phyloP scores from a whole-genome alignment of 1,140 invertebrate genomes.

The Aethina tumida region DNA sequence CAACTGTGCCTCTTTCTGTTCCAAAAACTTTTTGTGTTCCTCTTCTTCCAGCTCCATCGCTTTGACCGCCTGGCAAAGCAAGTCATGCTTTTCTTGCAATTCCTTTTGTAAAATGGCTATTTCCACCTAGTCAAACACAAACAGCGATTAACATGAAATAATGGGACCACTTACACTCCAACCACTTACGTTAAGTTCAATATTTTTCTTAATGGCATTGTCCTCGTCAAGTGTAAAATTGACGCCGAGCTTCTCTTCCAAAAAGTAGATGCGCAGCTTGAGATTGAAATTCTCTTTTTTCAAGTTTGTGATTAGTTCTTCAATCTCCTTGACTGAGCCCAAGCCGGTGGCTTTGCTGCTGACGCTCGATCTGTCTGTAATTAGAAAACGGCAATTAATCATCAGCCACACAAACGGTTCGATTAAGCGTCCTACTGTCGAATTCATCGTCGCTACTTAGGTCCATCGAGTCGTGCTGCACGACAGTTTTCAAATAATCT shows the following conservation, averaged over 20 bases:
- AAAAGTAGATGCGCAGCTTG: conserved; percentile 80
- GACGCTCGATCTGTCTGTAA: neutral
- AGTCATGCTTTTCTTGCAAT: conserved; percentile 68
- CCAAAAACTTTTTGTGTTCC: conserved; percentile 29
- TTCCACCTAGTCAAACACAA: conserved; percentile 65
- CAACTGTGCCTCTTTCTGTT: conserved; percentile 28
- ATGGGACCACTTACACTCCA: too few relatives aligned
- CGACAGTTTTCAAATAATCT: too few relatives aligned
- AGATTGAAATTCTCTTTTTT: conserved; percentile 89
- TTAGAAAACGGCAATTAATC: neutral
- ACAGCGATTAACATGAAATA: conserved; percentile 18
- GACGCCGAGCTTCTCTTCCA: conserved; percentile 73
- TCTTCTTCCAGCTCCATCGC: conserved; percentile 53
- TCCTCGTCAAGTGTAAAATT: conserved; percentile 47
- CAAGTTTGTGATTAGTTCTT: conserved; percentile 70
- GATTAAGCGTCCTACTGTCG: neutral
- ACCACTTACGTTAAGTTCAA: conserved; percentile 61
- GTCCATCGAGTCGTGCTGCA: too few relatives aligned
- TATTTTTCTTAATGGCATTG: conserved; percentile 59
- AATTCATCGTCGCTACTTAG: neutral
- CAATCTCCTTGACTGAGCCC: conserved; percentile 79
- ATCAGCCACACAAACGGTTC: neutral
- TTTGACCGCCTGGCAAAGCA: conserved; percentile 71
- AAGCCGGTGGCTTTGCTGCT: neutral
- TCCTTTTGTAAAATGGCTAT: conserved; percentile 69